A percentile compares a stretch with the other conserved stretches of the same genome.
These are phyloP conservation scores for Pteropus alecto DNA, from an alignment of 2,113 vertebrate species.

Conservation along the genomic window DNA sequence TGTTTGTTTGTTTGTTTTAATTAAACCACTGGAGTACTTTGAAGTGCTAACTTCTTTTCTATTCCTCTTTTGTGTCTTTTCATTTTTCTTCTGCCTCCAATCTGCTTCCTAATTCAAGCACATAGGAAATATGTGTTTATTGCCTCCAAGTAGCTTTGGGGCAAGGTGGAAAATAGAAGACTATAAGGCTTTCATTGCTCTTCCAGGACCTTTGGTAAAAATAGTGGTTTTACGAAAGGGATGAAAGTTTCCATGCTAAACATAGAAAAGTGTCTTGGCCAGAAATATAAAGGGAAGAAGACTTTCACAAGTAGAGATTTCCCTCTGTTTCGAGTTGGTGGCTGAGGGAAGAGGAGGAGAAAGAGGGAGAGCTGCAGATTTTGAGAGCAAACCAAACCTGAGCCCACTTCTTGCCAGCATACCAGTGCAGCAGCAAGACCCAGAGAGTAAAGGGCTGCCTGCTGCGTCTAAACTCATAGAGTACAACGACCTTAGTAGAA, in stretches of 20 bases:
- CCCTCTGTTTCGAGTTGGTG: neutral
- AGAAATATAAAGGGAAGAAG: neutral
- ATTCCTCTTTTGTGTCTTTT: constrained; percentile 12
- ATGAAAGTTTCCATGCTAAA: neutral
- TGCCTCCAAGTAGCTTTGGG: neutral
- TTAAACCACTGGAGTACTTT: neutral
- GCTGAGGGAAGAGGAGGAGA: neutral
- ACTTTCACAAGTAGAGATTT: neutral
- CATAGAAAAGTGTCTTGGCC: neutral
- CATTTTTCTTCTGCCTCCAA: constrained; percentile 13
- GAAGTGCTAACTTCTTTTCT: neutral
- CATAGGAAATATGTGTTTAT: neutral
- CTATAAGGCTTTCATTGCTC: neutral
- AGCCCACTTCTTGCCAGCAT: neutral
- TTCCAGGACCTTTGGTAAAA: neutral
- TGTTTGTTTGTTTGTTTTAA: neutral
- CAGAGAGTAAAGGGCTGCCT: neutral
- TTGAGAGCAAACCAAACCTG: neutral
- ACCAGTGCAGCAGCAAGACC: neutral
- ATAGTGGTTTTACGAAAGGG: neutral
- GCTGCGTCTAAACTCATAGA: neutral
- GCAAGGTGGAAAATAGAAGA: neutral
- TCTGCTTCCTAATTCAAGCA: neutral
- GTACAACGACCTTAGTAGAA: neutral
- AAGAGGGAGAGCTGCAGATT: neutral